Evolutionary conservation across 1,140 invertebrate genomes (phyloP), one percentile per base, ranked within the genome.

Genomic region (Drosophila persimilis): DNA sequence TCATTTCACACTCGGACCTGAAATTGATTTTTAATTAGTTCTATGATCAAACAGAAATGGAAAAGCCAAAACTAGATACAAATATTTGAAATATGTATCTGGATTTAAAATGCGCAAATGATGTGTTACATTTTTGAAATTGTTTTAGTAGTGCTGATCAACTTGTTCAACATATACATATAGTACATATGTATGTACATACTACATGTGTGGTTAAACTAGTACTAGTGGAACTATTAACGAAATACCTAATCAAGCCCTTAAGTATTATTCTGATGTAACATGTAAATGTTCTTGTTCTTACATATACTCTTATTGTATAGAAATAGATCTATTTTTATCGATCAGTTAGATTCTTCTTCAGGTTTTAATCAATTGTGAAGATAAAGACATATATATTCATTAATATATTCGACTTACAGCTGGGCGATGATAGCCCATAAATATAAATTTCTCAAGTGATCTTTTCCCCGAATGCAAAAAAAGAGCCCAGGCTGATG

Each of bases 11-110:
- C 56, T 51, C 26, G 9, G 46, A 51, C 15, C 22, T 43, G 45
- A 65, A 65, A 65, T 65, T 26, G 48, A 66, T 54, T 54, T 66
- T 29, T 29, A 66, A 67, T 67, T 67, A 52, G 65, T 47, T 67
- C 59, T 29, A 15, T 22, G 61, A 64, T 62, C 48, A 35, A 35
- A 35, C 3, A 31, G 29, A 11, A 11, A 35, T 35, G 9, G 31
- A 9, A 35, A 3, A 35, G 1, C 9, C 3, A 35, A 35, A 11
- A 35, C 31, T 11, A 35, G 20, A 41, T 47, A 35, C 20, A 69
- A 56, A 44, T 46, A 69, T 69, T 65, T 26, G 0, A 13, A 8
- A 11, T 22, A 24, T 4, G 9, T 11, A 35, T 9, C 26, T 52
- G 15, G n/a, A 15, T 24, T 9, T 20, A 31, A 24, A n/a, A 7